Conservation (phyloP, 2,888 invertebrate genomes). For the Hoplodrina blanda region DNA sequence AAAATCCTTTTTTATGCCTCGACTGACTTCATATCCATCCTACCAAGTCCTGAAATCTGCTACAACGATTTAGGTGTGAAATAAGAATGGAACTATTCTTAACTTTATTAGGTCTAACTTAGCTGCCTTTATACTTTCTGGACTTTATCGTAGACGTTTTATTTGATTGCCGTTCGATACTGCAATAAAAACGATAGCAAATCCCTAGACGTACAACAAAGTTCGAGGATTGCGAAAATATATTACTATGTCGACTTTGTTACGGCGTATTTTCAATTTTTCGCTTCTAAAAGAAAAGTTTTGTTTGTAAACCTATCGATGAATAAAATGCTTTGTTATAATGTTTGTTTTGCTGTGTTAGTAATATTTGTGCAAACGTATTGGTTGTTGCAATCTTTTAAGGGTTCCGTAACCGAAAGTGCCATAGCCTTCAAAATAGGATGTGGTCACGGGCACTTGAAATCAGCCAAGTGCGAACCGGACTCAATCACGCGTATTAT, state of each 20-base stretch:
- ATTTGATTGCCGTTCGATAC: conserved; percentile 57
- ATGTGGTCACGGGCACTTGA: too few relatives aligned
- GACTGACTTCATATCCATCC: conserved; percentile 16
- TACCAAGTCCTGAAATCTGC: conserved; percentile 30
- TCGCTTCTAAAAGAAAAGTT: conserved; percentile 39
- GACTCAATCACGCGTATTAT: too few relatives aligned
- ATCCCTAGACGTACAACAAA: conserved; percentile 59
- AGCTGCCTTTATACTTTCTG: conserved; percentile 52
- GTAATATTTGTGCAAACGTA: neutral
- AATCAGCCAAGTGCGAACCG: too few relatives aligned
- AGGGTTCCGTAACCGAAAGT: too few relatives aligned
- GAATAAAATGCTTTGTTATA: conserved; percentile 14
- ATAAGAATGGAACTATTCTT: conserved; percentile 47
- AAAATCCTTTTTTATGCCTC: neutral
- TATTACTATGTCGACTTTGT: conserved; percentile 50
- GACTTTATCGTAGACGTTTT: conserved; percentile 57
- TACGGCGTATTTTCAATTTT: conserved; percentile 56
- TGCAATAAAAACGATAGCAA: conserved; percentile 56
- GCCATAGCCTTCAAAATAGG: too few relatives aligned
- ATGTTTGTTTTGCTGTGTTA: neutral
- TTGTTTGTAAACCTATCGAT: conserved; percentile 23
- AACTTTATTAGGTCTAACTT: conserved; percentile 59
- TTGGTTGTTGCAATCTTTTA: neutral
- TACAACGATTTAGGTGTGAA: conserved; percentile 49
- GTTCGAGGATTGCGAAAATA: conserved; percentile 52